Evolutionary conservation across 2,888 invertebrate genomes (phyloP), one percentile per base, ranked within the genome.

Genomic region (Poecilobothrus nobilitatus): DNA sequence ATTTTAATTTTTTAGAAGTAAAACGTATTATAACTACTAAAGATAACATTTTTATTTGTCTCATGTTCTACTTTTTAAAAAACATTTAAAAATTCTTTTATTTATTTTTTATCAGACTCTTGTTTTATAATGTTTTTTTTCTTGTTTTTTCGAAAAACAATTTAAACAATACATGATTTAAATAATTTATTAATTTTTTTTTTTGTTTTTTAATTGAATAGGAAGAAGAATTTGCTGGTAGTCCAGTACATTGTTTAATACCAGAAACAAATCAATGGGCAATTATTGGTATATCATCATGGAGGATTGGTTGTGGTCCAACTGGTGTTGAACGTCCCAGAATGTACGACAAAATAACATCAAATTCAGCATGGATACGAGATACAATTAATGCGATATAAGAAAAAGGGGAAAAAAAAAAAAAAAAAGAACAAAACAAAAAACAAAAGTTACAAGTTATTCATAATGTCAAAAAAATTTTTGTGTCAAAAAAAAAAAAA

Each of bases 201-300:
- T n/a, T n/a, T n/a, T n/a, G n/a, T 37, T 37, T 10, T 68, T 66
- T 70, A 62, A 69, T 65, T 22, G 66, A 71, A 44, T 79, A 93
- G 92, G 92, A 92, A 81, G 93, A 93, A 83, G 93, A 94, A 82
- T 89, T 91, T 75, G 92, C 94, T 9, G 94, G 94, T 20, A 92
- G 91, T 80, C 91, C 94, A 7, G 89, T 94, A 84, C 87, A 92
- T 77, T 94, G 94, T 76, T 86, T 91, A 27, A 86, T 89, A 72
- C 85, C 87, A 0, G 87, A 88, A 72, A 86, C 86, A 34, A 88
- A 87, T 72, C 87, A 86, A 76, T 94, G 94, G 94, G 89, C 89
- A 0, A 79, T 94, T 62, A 84, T 88, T 37, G 94, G 94, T 0
- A 88, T 94, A 2, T 89, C 91, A 67, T 91, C 91, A 68, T 93